Conservation (phyloP, 2,113 vertebrate species). For the Tragelaphus imberbis region DNA sequence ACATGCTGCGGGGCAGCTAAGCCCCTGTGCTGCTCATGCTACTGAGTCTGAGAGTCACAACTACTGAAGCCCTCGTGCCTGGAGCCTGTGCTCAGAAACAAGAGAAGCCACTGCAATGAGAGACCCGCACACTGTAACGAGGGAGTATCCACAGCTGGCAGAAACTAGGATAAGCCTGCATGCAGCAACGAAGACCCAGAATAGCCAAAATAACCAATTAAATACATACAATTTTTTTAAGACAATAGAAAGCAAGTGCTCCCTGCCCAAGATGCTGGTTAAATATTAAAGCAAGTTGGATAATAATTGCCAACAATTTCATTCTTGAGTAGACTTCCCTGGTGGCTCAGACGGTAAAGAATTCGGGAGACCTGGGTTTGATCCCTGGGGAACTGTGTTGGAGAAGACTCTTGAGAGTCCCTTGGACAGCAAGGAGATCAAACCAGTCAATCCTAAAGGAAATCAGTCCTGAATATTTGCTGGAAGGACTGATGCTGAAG, state of each 20-base stretch:
- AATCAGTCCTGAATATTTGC: neutral
- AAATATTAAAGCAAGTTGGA: neutral
- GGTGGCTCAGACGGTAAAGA: neutral
- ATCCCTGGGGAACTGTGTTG: neutral
- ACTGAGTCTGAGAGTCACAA: neutral
- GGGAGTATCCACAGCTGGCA: neutral
- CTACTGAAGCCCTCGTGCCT: neutral
- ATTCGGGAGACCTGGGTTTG: neutral
- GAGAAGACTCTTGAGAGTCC: neutral
- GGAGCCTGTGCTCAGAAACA: neutral
- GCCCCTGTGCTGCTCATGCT: neutral
- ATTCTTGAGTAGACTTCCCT: neutral
- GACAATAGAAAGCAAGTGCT: neutral
- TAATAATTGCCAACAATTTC: neutral
- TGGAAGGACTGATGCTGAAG: neutral
- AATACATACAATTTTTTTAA: neutral
- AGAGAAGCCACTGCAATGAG: neutral
- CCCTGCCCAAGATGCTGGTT: neutral
- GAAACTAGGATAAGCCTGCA: neutral
- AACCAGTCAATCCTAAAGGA: neutral
- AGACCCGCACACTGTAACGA: neutral
- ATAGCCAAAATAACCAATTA: neutral
- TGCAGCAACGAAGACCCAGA: neutral
- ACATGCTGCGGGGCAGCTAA: rapidly evolving
- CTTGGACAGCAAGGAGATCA: neutral